These are phyloP conservation scores for Rallus crepitans DNA, from an alignment of 2,797 vertebrate genomes.

Conservation along the genomic window DNA sequence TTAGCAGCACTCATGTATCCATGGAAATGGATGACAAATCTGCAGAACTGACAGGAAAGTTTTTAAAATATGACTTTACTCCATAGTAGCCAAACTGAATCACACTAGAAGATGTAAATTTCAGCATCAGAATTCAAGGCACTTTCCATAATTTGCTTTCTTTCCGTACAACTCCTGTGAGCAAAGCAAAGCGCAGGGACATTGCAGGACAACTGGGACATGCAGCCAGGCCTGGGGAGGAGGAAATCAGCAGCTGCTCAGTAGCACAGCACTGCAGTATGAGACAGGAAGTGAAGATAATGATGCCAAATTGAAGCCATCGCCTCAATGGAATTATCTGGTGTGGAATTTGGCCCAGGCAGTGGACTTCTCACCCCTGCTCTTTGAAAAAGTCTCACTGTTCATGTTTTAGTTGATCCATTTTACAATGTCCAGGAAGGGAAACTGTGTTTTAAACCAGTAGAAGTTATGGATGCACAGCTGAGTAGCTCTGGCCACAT, in stretches of 20 bases:
- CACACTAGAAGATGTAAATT: neutral
- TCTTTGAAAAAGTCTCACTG: neutral
- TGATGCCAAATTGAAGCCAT: neutral
- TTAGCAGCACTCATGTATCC: constrained; percentile 19
- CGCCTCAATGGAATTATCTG: constrained; percentile 47
- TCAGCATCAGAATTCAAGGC: constrained; percentile 18
- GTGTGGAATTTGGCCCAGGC: constrained; percentile 66
- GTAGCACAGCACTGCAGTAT: neutral
- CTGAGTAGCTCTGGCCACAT: neutral
- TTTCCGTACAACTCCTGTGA: neutral
- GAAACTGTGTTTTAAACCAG: neutral
- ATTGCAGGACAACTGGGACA: neutral
- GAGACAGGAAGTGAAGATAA: constrained; percentile 57
- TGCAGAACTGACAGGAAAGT: constrained; percentile 39
- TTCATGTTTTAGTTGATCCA: neutral
- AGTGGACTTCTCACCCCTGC: neutral
- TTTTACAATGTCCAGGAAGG: neutral
- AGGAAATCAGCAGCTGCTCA: constrained; percentile 58
- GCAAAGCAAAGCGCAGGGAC: neutral
- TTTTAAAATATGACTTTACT: constrained; percentile 23
- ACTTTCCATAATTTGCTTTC: neutral
- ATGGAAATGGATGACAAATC: constrained; percentile 57
- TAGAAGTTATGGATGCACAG: neutral
- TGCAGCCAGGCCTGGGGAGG: neutral
- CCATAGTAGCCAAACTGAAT: constrained; percentile 7